Evolutionary conservation across 2,888 invertebrate species (phyloP).

Genomic region (Netelia fuscicornis): DNA sequence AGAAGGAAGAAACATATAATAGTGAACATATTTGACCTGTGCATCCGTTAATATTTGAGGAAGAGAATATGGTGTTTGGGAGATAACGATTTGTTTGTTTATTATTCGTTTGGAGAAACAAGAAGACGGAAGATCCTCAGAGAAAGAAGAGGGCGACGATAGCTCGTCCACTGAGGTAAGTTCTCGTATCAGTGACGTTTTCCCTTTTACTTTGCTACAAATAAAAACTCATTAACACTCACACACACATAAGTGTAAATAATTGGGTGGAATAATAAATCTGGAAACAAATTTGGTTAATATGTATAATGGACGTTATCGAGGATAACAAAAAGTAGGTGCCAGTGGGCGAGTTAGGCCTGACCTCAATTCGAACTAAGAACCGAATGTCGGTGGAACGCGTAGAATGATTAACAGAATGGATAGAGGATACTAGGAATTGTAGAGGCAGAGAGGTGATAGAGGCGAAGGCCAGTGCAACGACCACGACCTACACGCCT

Average conservation of each 20-base stretch:
- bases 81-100: constrained; percentile 17
- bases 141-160: neutral
- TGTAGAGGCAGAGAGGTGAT: neutral
- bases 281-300: neutral
- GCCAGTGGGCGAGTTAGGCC: neutral
- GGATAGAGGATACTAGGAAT: constrained; percentile 6
- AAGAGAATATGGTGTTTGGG: constrained; percentile 49
- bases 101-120: neutral
- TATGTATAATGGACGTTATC: neutral
- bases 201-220: neutral
- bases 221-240: neutral
- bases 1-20: neutral
- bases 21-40: constrained; percentile 42
- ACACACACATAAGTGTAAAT: neutral
- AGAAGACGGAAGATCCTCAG: neutral
- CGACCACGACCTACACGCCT: constrained; percentile 58
- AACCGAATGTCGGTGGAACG: neutral
- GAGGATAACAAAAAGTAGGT: neutral
- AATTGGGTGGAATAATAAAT: too few species aligned
- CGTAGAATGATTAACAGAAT: neutral
- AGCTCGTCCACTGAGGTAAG: constrained; percentile 45
- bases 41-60: constrained; percentile 9
- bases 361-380: neutral
- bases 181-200: neutral
- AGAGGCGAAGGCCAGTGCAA: constrained; percentile 14